Evolutionary conservation across 2,888 invertebrate genomes (phyloP), one percentile per base, ranked within the genome.

Genomic region (Baronia brevicornis): DNA sequence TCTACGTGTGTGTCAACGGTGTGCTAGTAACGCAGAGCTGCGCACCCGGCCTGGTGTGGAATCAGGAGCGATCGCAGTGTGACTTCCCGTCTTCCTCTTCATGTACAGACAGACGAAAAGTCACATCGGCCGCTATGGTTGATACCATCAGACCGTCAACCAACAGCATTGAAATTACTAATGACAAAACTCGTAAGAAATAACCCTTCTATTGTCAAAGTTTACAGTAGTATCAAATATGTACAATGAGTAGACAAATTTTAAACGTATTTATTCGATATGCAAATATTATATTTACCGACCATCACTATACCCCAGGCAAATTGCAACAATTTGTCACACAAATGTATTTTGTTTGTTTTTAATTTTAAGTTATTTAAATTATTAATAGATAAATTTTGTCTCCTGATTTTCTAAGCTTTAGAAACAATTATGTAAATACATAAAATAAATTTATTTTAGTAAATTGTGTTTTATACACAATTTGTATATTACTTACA

Each of bases 1-100:
- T 92, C 67, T 90, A 90, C 52, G 88, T 94, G 9, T 95, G 95
- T 59, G 90, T 92, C 5, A 92, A 93, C 62, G 89, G 89, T 1
- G 69, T 86, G n/a, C 69, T 91, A 28, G 84, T 92, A 2, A 70
- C 88, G 0, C 91, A 90, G 51, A 87, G 86, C 33, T 95, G 95
- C 54, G 92, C 92, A 0, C 89, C 91, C 0, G 91, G 93, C 1
- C 82, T 94, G 1, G 89, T 90, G 38, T 95, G 93, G 90, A 89
- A 89, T 47, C 79, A 85, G 4, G 82, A 89, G 3, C 74, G 78
- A 3, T 84, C 86, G 6, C 89, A 89, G 51, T 95, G 95, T 55
- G 93, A 94, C 66, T 93, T 92, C 89, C 90, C 90, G 0, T 78
- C 82, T 19, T 84, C 88, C 37, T 88, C 88, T 0, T 87, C 88